Conservation (phyloP, 2,888 invertebrate genomes). For the Epistrophella euchroma region DNA sequence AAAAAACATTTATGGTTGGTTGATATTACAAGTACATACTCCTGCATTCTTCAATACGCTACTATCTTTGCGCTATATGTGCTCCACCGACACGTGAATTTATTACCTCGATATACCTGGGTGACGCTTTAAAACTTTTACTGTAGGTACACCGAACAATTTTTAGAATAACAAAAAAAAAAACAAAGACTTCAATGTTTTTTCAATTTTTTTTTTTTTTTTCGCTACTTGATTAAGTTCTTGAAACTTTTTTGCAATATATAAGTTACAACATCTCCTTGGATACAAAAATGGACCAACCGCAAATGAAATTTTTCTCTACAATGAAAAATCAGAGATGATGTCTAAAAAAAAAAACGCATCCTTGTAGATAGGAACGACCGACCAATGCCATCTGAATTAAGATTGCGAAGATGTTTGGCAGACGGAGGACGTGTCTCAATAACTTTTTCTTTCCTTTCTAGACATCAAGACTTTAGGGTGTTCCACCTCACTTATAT, state of each 20-base stretch:
- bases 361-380: neutral
- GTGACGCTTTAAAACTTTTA: constrained; percentile 72
- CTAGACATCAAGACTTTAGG: constrained; percentile 17
- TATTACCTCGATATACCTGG: constrained; percentile 62
- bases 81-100: constrained; percentile 47
- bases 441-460: constrained; percentile 62
- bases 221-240: constrained; percentile 69
- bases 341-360: constrained; percentile 17
- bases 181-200: constrained; percentile 3
- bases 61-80: neutral
- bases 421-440: constrained; percentile 65
- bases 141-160: constrained; percentile 31
- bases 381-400: constrained; percentile 48
- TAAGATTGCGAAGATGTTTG: constrained; percentile 63
- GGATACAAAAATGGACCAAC: constrained; percentile 51
- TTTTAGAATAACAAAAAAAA: constrained; percentile 51
- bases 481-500: neutral
- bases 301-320: constrained; percentile 26
- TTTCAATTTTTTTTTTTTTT: constrained; percentile 7
- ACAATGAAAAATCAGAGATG: constrained; percentile 14
- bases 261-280: constrained; percentile 58
- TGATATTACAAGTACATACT: too few relatives aligned
- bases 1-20: neutral
- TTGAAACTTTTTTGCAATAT: constrained; percentile 52
- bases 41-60: constrained; percentile 13